A percentile compares a stretch with the other conserved stretches of the same genome.
Conservation (phyloP, 92 coral and sea anemone genomes). For the Parazoanthus atlanticus region DNA sequence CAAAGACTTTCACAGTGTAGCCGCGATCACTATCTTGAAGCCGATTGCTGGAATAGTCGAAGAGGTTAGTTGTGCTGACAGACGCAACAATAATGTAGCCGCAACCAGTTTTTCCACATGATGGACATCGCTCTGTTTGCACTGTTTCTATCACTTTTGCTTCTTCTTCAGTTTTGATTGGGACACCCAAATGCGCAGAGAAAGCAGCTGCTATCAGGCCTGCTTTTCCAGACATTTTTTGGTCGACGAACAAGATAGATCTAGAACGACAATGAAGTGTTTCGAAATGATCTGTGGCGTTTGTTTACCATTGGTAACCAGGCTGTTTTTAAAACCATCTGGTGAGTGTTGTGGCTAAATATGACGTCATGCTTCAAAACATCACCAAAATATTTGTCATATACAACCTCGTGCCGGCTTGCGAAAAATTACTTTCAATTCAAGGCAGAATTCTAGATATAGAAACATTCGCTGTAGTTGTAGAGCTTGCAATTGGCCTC, state of each 20-base stretch:
- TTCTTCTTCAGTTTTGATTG: slow-evolving; percentile 25
- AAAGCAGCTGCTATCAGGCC: slow-evolving; percentile 22
- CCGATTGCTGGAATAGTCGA: slow-evolving; percentile 15
- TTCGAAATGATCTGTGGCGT: neutral
- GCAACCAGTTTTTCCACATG: neutral
- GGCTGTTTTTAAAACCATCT: neutral
- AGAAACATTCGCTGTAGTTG: too few relatives aligned
- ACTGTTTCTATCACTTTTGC: neutral
- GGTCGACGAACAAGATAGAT: neutral
- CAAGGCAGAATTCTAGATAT: too few relatives aligned
- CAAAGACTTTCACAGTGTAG: slow-evolving; percentile 7
- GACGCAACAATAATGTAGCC: neutral
- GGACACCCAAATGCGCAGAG: slow-evolving; percentile 30
- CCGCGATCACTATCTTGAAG: neutral
- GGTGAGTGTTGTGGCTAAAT: neutral
- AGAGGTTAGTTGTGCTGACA: neutral
- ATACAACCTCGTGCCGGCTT: neutral
- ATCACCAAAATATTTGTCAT: neutral
- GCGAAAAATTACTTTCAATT: too few relatives aligned
- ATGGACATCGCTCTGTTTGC: slow-evolving; percentile 16
- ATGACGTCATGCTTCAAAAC: neutral
- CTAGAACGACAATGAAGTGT: neutral
- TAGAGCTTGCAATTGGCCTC: too few relatives aligned
- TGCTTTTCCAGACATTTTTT: slow-evolving; percentile 29
- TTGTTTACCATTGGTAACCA: too few relatives aligned